phyloP scores from a whole-genome alignment of 1,140 invertebrate genomes.

The Oreohelix idahoensis region DNA sequence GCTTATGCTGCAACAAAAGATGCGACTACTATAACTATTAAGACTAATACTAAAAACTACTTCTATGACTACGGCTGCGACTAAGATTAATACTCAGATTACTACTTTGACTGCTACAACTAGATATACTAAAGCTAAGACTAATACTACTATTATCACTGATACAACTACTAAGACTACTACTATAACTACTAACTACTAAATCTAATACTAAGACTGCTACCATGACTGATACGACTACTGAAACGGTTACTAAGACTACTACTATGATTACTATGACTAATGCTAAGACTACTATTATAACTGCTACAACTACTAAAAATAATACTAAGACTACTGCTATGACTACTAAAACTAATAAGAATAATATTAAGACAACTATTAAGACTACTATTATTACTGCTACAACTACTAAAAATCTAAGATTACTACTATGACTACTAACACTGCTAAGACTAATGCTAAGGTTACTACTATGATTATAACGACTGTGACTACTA shows the following conservation, averaged over 20 bases:
- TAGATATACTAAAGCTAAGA: conserved; percentile 79
- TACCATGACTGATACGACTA: conserved; percentile 83
- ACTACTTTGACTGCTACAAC: conserved; percentile 82
- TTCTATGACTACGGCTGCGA: neutral
- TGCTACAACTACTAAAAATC: neutral
- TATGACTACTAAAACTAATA: too few species aligned
- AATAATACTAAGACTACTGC: neutral
- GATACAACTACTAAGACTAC: conserved; percentile 77
- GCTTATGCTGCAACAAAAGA: too few species aligned
- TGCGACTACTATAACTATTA: neutral
- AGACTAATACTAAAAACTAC: neutral
- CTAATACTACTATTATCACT: conserved; percentile 84
- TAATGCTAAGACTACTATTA: neutral
- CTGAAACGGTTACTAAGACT: conserved; percentile 63
- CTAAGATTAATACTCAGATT: neutral
- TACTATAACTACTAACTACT: conserved; percentile 80
- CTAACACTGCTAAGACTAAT: too few species aligned
- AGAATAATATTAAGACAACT: conserved; percentile 53
- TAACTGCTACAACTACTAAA: neutral
- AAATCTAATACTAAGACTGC: conserved; percentile 86
- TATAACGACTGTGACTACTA: too few species aligned
- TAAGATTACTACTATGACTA: neutral
- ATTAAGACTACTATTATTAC: conserved; percentile 74
- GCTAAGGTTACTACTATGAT: too few species aligned
- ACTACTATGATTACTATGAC: conserved; percentile 72